These are phyloP conservation scores for Ectobius pallidus DNA, from an alignment of 2,888 invertebrate genomes.

Conservation along the genomic window DNA sequence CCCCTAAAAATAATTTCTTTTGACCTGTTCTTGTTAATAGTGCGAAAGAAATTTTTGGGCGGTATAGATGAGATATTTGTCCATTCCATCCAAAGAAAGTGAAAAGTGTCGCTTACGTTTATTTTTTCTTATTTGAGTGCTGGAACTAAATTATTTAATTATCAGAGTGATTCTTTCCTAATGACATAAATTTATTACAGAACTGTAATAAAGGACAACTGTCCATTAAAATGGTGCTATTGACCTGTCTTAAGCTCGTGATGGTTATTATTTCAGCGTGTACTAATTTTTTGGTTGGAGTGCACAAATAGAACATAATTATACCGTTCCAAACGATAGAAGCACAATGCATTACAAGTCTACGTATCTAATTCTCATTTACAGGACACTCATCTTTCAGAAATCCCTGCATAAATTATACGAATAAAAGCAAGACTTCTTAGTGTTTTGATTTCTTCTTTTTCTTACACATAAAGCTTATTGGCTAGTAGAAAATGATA, in stretches of 20 bases:
- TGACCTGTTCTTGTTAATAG: constrained; percentile 20
- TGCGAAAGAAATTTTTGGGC: neutral
- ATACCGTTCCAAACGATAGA: constrained; percentile 8
- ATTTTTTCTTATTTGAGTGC: too few species aligned
- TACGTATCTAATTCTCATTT: too few species aligned
- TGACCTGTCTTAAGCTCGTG: neutral
- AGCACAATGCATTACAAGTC: constrained; percentile 5
- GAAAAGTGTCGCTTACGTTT: too few species aligned
- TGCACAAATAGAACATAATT: too few species aligned
- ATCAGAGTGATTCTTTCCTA: neutral
- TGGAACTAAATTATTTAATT: too few species aligned
- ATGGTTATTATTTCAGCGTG: neutral
- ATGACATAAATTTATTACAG: neutral
- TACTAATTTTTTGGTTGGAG: neutral
- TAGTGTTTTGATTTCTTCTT: too few species aligned
- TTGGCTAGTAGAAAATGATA: too few species aligned
- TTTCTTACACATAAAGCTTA: too few species aligned
- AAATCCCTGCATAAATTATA: too few species aligned
- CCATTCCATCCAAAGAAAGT: neutral
- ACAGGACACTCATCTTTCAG: too few species aligned
- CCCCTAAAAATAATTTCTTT: constrained; percentile 7
- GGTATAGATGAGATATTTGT: neutral
- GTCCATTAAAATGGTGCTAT: neutral
- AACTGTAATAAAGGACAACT: neutral
- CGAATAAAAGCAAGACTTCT: too few species aligned